Evolutionary conservation across 2,113 vertebrate genomes (phyloP), one percentile per base, ranked within the genome.

Genomic region (Procavia capensis): DNA sequence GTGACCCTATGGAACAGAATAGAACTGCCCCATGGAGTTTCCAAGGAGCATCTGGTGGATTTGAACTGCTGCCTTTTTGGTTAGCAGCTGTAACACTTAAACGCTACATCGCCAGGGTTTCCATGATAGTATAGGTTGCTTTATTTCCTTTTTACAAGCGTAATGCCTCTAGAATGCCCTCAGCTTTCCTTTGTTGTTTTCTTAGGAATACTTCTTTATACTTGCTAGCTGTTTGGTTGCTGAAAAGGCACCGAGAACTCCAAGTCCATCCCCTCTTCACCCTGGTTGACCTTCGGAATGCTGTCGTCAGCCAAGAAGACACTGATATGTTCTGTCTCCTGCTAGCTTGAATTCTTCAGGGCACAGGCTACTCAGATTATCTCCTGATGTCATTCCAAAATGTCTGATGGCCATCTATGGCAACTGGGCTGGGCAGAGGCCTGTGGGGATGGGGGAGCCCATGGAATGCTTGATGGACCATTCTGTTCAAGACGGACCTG

Each of bases 281-380:
- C 97, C 96, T 63, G 84, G 84, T 34, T 97, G 96, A 97, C 96
- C 97, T 97, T 97, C 96, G 97, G 95, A 98, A 97, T 98, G 95
- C 82, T 95, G 89, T 97, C 22, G 80, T 94, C 91, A 47, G 84
- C 97, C 96, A 98, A 83, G 85, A 96, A 96, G 94, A 96, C 95
- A 97, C 43, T 96, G 92, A 95, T 98, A 96, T 96, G 96, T 96
- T 87, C 25, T 50, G 95, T 90, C 95, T 97, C 94, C 72, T 91
- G 94, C 91, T 94, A 88, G 89, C 81, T 91, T 94, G 92, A 97
- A 97, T 96, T 97, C 96, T 96, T 97, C 57, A 93, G 95, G 94
- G 91, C 78, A 96, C 86, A 95, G 94, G 29, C 88, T 94, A 84
- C 86, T 90, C 84, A 97, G 97, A 97, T 76, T 74, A 88, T 83